Evolutionary conservation across 2,113 vertebrate species (phyloP), one percentile per base, ranked within the genome.

Genomic region (Rhombomys opimus): DNA sequence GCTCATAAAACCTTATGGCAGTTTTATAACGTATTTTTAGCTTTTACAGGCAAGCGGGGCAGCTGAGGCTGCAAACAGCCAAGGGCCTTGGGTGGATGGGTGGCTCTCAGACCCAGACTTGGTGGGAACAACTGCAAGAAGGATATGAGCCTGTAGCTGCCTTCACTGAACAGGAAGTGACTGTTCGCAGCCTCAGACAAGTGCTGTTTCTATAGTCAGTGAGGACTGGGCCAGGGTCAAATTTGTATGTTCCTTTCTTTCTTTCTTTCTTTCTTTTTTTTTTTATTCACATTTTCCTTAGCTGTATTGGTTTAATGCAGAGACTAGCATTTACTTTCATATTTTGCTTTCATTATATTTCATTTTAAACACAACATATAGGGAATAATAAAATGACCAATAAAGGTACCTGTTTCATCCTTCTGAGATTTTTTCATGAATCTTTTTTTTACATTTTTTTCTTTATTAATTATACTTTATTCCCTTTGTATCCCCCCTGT

Each of bases 1-100:
- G 97, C 96, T 96, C 97, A 87, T 94, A 97, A 96, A 98, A 77
- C 77, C 97, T 96, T 97, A 85, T 0, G 7, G 97, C n/a, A 30
- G 95, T 96, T 98, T 98, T 98, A 98, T 98, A 91, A 97, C 6
- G 0, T 35, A 93, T 89, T 97, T 97, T 91, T 81, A 41, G 96
- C 93, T 98, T 95, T 98, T 96, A 90, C 1, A 93, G 98, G 97
- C 76, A 9, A 78, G 61, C 95, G 17, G 73, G 95, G 95, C 23
- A 0, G 87, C 93, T 12, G n/a, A 92, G 46, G 81, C 75, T 77
- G 68, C 0, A 3, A 95, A 82, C n/a, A 75, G 81, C 81, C 54
- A 68, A 94, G 75, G 46, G 84, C 80, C 89, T 96, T 70, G 81
- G 90, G 77, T 10, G 8, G 91, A 73, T 92, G 93, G 92, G 93